Evolutionary conservation across 2,888 invertebrate genomes (phyloP), one percentile per base, ranked within the genome.

Genomic region (Tinea trinotella): DNA sequence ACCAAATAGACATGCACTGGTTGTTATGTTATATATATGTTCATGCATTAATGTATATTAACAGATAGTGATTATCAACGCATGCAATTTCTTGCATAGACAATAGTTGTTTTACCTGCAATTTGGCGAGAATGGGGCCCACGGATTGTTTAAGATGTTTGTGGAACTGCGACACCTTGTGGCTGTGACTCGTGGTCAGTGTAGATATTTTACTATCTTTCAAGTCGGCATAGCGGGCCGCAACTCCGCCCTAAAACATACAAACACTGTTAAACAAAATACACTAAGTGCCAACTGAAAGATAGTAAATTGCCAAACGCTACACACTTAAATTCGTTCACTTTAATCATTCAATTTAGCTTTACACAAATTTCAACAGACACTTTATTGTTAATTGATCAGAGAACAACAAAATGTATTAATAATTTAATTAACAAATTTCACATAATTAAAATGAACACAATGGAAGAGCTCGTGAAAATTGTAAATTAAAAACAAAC

Each of bases 101-200:
- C 30, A n/a, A 30, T n/a, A n/a, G n/a, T n/a, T n/a, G 30, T 2
- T 2, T 80, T 91, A 95, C 95, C 94, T 96, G 95, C 70, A 97
- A 88, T 80, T 94, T 93, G 72, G 90, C 90, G 74, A 97, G 90
- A 82, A 93, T 93, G 71, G 92, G 91, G 69, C 96, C 95, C 60
- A 91, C 90, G 62, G 94, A 92, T 71, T 92, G 92, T 90, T 96
- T 96, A 75, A 97, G 90, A 71, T 92, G 92, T 89, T 96, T 96
- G 89, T 97, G 97, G 88, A 97, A 97, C 88, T 95, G 94, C 71
- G 96, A 93, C 74, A 97, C 95, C 88, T 96, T 96, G 86, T 93
- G 93, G 84, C 95, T 93, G 87, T 95, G 93, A 76, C 92, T 90
- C 63, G 93, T 92, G 62, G 92, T 93, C 80, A 96, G 86, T 68